Evolutionary conservation across 2,888 invertebrate species (phyloP).

Genomic region (Apodemia mormo): DNA sequence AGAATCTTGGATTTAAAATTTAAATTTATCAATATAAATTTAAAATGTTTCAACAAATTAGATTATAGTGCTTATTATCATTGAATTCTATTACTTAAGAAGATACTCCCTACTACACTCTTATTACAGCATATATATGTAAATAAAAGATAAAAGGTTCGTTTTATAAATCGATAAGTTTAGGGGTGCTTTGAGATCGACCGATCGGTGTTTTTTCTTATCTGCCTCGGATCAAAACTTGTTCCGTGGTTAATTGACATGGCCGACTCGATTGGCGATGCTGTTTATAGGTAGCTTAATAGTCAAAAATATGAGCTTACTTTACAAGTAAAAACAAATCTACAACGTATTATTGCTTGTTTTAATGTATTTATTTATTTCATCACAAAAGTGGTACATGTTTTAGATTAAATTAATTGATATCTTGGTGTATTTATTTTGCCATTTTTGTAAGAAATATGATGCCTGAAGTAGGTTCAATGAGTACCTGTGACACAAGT

Average conservation of each 20-base stretch:
- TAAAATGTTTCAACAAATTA: conserved; percentile 12
- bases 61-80: conserved; percentile 16
- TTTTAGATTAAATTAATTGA: no score
- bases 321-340: not conserved
- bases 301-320: conserved; percentile 1
- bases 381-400: no score
- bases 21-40: conserved; percentile 3
- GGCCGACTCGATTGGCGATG: conserved; percentile 30
- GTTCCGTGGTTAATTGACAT: conserved; percentile 34
- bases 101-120: not conserved
- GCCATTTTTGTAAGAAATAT: no score
- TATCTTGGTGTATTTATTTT: no score
- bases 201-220: conserved; percentile 36
- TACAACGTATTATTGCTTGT: not conserved
- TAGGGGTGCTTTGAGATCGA: conserved; percentile 35
- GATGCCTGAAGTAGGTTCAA: no score
- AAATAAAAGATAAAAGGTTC: conserved; percentile 24
- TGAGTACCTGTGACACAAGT: no score
- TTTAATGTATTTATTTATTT: no score
- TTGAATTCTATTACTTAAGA: conserved; percentile 6
- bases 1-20: not conserved
- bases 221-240: conserved; percentile 34
- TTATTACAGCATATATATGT: conserved; percentile 10
- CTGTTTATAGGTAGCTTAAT: conserved; percentile 1
- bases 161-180: conserved; percentile 32